These are phyloP conservation scores for Allacma fusca DNA, from an alignment of 2,888 invertebrate genomes.

Conservation along the genomic window DNA sequence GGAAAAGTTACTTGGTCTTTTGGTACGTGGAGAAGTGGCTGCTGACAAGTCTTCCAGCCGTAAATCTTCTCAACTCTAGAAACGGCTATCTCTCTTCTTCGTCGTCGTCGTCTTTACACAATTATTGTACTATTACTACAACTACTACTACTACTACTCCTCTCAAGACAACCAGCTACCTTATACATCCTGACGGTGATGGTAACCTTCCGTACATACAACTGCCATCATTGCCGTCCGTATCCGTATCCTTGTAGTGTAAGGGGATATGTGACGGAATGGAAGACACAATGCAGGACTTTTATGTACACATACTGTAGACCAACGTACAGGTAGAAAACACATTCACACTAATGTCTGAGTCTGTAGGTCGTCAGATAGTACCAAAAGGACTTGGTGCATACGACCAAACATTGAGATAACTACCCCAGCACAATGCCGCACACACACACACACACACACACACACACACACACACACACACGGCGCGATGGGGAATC, in stretches of 20 bases:
- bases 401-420: conserved; percentile 4
- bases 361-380: conserved; percentile 34
- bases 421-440: conserved; percentile 12
- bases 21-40: conserved; percentile 52
- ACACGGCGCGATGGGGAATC: conserved; percentile 8
- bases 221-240: too few relatives aligned
- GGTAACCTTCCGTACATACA: not conserved
- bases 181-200: not conserved
- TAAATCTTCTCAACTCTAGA: conserved; percentile 49
- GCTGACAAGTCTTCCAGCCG: conserved; percentile 55
- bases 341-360: conserved; percentile 25
- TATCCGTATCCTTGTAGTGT: too few relatives aligned
- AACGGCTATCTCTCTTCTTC: conserved; percentile 33
- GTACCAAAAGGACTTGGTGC: conserved; percentile 12
- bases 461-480: not conserved
- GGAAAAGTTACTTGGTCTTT: conserved; percentile 40
- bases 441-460: not conserved
- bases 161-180: not conserved
- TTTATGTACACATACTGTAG: conserved; percentile 19
- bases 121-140: not conserved
- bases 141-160: conserved; percentile 6
- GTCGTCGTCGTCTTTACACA: not conserved
- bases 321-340: conserved; percentile 29
- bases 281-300: conserved; percentile 28
- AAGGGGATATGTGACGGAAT: conserved; percentile 5